Evolutionary conservation across 30 jellyfish, hydroid and myxozoan species (phyloP).

Genomic region (Haliclystus octoradiatus): DNA sequence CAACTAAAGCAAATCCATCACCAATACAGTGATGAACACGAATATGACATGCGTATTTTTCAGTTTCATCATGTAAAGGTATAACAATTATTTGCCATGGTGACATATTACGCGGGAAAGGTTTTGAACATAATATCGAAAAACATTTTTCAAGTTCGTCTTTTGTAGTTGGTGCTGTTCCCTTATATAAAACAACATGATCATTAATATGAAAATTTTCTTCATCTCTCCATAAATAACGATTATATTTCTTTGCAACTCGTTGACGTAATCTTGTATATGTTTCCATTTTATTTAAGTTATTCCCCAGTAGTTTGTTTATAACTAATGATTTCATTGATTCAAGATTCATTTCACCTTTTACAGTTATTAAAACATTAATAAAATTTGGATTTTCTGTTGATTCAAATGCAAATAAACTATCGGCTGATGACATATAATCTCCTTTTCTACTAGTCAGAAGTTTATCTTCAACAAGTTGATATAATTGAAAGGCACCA

Average conservation of each 20-base stretch:
- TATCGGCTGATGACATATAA: conserved; percentile 48
- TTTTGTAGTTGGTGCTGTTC: conserved; percentile 36
- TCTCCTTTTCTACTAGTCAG: conserved; percentile 64
- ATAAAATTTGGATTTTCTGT: conserved; percentile 71
- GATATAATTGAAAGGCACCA: conserved; percentile 45
- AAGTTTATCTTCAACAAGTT: conserved; percentile 47
- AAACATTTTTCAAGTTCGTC: conserved; percentile 49
- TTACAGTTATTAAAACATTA: conserved; percentile 44
- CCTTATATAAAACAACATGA: conserved; percentile 56
- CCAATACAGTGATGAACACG: conserved; percentile 88
- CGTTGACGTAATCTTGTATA: conserved; percentile 67
- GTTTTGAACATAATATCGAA: conserved; percentile 37
- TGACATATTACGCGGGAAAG: conserved; percentile 47
- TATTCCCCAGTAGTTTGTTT: conserved; percentile 31
- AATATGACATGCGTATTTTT: conserved; percentile 44
- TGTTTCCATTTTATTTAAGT: conserved; percentile 24
- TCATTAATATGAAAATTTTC: conserved; percentile 58
- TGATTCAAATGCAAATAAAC: conserved; percentile 67
- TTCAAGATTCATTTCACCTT: conserved; percentile 59
- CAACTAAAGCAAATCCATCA: conserved; percentile 97
- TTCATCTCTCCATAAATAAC: conserved; percentile 89
- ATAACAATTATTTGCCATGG: conserved; percentile 89
- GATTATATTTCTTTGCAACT: conserved; percentile 41
- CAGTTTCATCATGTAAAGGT: conserved; percentile 35
- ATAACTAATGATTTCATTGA: conserved; percentile 47